Conservation (phyloP, 64 coral and sea anemone genomes). For the Pachyseris speciosa region DNA sequence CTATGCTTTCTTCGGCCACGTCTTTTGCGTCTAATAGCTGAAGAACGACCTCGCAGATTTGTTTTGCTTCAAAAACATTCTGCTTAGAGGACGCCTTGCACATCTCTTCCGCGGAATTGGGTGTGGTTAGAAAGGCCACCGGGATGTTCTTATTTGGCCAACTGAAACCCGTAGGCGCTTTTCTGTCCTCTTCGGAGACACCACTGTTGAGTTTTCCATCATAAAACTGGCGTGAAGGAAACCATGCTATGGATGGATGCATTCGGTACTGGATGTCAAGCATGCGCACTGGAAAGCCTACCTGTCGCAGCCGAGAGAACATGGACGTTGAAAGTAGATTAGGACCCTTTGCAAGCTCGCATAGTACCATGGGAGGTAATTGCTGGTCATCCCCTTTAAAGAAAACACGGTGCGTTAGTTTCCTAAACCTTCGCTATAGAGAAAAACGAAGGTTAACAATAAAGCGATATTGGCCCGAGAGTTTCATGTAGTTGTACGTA, state of each 20-base stretch:
- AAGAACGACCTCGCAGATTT: slow-evolving; percentile 48
- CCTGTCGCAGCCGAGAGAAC: slow-evolving; percentile 48
- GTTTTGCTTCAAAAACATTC: slow-evolving; percentile 53
- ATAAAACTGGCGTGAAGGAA: slow-evolving; percentile 83
- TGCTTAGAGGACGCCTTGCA: slow-evolving; percentile 52
- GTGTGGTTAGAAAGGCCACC: slow-evolving; percentile 65
- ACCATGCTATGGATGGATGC: slow-evolving; percentile 79
- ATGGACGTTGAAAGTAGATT: slow-evolving; percentile 36
- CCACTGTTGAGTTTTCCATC: slow-evolving; percentile 64
- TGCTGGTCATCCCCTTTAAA: slow-evolving; percentile 78
- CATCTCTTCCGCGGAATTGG: slow-evolving; percentile 24
- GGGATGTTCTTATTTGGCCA: slow-evolving; percentile 72
- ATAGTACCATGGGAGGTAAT: slow-evolving; percentile 74
- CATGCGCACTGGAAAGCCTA: slow-evolving; percentile 45
- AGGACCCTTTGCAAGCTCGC: slow-evolving; percentile 55
- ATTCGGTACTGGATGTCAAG: slow-evolving; percentile 86
- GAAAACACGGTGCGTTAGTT: neutral
- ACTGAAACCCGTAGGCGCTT: slow-evolving; percentile 60
- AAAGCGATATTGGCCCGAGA: too few species aligned
- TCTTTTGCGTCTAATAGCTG: slow-evolving; percentile 48
- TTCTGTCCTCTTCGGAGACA: slow-evolving; percentile 8
- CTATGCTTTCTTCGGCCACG: slow-evolving; percentile 30
- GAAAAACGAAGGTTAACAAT: neutral
- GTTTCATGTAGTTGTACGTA: too few species aligned
- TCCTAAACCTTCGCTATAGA: too few species aligned